These are phyloP conservation scores for Tipula lateralis DNA, from an alignment of 2,888 invertebrate genomes.

Conservation along the genomic window DNA sequence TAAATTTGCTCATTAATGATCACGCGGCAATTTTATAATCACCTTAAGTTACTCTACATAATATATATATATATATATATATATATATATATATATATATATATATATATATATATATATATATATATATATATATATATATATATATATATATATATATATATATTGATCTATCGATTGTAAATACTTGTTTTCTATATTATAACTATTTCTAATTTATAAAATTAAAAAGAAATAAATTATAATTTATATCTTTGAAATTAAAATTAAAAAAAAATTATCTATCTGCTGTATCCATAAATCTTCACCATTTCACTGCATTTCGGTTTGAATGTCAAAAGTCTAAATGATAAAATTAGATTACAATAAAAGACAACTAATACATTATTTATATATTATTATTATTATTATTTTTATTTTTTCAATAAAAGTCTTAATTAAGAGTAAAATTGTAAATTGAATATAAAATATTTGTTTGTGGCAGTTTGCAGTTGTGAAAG, in stretches of 20 bases:
- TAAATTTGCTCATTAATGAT: too few species aligned
- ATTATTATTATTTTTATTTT: background rate
- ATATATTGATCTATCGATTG: too few species aligned
- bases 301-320: background rate
- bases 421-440: slow-evolving; percentile 19
- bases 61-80: too few species aligned
- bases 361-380: slow-evolving; percentile 11
- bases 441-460: slow-evolving; percentile 11
- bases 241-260: background rate
- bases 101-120: too few species aligned
- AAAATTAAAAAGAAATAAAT: background rate
- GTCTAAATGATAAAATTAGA: slow-evolving; percentile 24
- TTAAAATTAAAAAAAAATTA: background rate
- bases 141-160: too few species aligned
- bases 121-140: too few species aligned
- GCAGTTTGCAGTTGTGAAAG: background rate
- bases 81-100: too few species aligned
- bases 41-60: too few species aligned
- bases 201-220: background rate
- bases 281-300: background rate
- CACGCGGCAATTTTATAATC: too few species aligned
- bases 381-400: background rate
- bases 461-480: background rate
- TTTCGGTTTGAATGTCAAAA: slow-evolving; percentile 24
- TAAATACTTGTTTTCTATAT: background rate